phyloP scores from a whole-genome alignment of 2,797 vertebrate genomes.

The Florisuga fusca region DNA sequence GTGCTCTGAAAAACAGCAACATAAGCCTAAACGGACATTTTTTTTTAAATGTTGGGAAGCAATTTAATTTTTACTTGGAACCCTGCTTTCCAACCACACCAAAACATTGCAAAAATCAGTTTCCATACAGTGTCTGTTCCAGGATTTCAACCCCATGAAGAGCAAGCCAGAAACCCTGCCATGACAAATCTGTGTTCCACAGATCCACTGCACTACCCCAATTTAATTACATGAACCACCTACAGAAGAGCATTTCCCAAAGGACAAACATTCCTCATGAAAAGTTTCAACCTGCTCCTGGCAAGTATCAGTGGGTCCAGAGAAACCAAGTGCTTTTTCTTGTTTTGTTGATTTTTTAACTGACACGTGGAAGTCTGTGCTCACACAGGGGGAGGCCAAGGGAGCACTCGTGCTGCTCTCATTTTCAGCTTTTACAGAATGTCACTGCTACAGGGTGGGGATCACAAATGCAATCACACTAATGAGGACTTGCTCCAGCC shows the following conservation, averaged over 20 bases:
- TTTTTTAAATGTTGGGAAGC: not conserved
- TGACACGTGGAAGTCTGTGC: not conserved
- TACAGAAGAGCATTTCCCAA: constrained; percentile 20
- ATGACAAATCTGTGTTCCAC: not conserved
- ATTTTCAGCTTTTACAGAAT: not conserved
- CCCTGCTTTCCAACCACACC: not conserved
- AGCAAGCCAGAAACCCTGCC: not conserved
- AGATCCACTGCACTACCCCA: not conserved
- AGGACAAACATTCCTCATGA: not conserved
- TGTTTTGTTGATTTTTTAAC: not conserved
- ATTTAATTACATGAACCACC: constrained; percentile 35
- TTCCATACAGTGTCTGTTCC: not conserved
- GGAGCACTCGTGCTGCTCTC: too few relatives aligned
- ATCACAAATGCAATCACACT: not conserved
- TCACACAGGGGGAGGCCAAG: not conserved
- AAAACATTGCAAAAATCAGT: not conserved
- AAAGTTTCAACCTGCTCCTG: not conserved
- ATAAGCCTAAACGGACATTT: not conserved
- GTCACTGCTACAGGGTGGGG: not conserved
- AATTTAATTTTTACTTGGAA: constrained; percentile 15
- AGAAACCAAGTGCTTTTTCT: constrained; percentile 32
- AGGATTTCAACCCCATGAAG: not conserved
- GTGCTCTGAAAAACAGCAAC: not conserved
- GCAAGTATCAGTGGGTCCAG: not conserved
- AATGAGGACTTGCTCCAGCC: not conserved